Conservation (phyloP, 2,113 vertebrate genomes). For the Telmatochromis bifrenatus region DNA sequence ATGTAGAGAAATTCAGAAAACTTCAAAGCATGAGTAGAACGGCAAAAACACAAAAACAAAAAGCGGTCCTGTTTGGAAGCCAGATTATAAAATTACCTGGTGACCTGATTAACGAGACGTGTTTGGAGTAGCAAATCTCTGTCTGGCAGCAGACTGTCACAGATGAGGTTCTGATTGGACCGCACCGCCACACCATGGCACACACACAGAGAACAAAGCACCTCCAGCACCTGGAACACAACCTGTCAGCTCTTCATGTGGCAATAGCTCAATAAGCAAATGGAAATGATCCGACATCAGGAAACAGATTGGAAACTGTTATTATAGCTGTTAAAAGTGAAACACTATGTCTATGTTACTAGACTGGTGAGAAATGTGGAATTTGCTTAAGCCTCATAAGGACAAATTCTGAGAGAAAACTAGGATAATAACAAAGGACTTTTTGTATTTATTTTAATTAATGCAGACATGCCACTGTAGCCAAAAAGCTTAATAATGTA, state of each 20-base stretch:
- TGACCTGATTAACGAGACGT: slow-evolving; percentile 86
- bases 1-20: neutral
- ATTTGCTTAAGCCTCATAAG: neutral
- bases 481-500: neutral
- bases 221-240: slow-evolving; percentile 84
- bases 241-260: slow-evolving; percentile 18
- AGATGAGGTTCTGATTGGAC: slow-evolving; percentile 93
- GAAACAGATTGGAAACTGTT: neutral
- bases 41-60: neutral
- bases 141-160: slow-evolving; percentile 87
- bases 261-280: neutral
- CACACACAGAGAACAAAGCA: slow-evolving; percentile 88
- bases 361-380: neutral
- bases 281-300: neutral
- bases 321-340: neutral
- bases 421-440: neutral
- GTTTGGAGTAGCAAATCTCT: slow-evolving; percentile 90
- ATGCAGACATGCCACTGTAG: neutral
- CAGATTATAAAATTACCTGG: slow-evolving; percentile 71
- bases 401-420: neutral
- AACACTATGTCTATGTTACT: neutral
- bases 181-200: slow-evolving; percentile 90
- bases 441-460: neutral
- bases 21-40: neutral
- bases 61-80: neutral